Evolutionary conservation across 2,797 vertebrate species (phyloP).

Genomic region (Pachyuromys duprasi): DNA sequence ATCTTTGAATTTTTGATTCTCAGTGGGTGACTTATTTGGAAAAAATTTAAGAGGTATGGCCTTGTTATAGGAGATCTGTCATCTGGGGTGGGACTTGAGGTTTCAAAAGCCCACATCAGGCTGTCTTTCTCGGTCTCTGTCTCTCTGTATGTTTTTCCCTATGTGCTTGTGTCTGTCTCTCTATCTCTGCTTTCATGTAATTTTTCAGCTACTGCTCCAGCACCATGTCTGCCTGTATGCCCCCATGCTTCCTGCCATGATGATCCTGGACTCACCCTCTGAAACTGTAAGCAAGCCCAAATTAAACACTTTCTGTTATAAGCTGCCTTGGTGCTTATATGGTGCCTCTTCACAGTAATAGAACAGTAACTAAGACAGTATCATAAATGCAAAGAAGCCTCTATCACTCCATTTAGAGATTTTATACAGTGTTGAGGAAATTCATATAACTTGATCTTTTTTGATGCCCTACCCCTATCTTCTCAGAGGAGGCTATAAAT

Average conservation of each 20-base stretch:
- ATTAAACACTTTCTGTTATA: background rate
- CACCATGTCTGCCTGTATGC: background rate
- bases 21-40: background rate
- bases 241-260: background rate
- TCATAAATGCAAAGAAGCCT: background rate
- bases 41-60: background rate
- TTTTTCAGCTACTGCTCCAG: background rate
- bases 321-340: background rate
- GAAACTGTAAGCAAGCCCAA: background rate
- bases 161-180: too few species aligned
- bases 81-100: background rate
- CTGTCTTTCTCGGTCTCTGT: background rate
- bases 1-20: background rate
- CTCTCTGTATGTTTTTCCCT: background rate
- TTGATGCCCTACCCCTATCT: slow-evolving; percentile 40
- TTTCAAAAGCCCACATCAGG: background rate
- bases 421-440: slow-evolving; percentile 43
- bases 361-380: too few species aligned
- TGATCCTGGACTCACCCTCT: background rate
- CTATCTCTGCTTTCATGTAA: background rate
- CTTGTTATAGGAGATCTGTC: background rate
- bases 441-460: slow-evolving; percentile 49
- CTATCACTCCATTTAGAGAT: slow-evolving; percentile 34
- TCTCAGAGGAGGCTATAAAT: slow-evolving; percentile 40
- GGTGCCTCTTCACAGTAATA: background rate